phyloP scores from a whole-genome alignment of 2,797 vertebrate genomes.

The Discoglossus pictus region DNA sequence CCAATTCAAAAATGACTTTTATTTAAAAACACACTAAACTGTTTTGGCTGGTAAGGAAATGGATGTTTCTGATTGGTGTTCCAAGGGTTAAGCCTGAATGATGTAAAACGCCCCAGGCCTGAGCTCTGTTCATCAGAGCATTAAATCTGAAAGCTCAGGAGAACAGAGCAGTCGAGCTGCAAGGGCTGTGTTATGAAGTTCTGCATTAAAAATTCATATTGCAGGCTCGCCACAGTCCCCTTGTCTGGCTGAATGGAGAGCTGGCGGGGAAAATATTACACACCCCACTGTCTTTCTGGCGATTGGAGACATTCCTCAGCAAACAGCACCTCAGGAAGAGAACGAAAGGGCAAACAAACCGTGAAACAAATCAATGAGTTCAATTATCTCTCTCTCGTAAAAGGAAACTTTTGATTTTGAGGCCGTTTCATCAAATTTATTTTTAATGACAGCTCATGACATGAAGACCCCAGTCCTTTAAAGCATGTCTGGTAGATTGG shows the following conservation, averaged over 20 bases:
- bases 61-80: slow-evolving; percentile 40
- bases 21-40: too few species aligned
- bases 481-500: slow-evolving; percentile 8
- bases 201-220: slow-evolving; percentile 83
- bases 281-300: slow-evolving; percentile 75
- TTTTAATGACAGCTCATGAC: not conserved
- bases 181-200: slow-evolving; percentile 71
- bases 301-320: slow-evolving; percentile 78
- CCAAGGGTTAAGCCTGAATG: slow-evolving; percentile 72
- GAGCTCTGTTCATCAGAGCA: slow-evolving; percentile 74
- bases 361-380: slow-evolving; percentile 76
- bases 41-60: slow-evolving; percentile 10
- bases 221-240: slow-evolving; percentile 73
- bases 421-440: slow-evolving; percentile 60
- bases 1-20: too few species aligned
- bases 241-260: slow-evolving; percentile 74
- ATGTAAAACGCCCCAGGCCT: slow-evolving; percentile 67
- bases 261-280: slow-evolving; percentile 70
- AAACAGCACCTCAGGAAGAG: slow-evolving; percentile 74
- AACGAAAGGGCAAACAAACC: slow-evolving; percentile 76
- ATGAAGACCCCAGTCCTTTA: slow-evolving; percentile 15
- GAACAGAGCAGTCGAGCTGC: slow-evolving; percentile 70
- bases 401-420: slow-evolving; percentile 71
- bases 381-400: slow-evolving; percentile 69
- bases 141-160: slow-evolving; percentile 79